phyloP scores from a whole-genome alignment of 2,797 vertebrate genomes.

The Danio tinwini region DNA sequence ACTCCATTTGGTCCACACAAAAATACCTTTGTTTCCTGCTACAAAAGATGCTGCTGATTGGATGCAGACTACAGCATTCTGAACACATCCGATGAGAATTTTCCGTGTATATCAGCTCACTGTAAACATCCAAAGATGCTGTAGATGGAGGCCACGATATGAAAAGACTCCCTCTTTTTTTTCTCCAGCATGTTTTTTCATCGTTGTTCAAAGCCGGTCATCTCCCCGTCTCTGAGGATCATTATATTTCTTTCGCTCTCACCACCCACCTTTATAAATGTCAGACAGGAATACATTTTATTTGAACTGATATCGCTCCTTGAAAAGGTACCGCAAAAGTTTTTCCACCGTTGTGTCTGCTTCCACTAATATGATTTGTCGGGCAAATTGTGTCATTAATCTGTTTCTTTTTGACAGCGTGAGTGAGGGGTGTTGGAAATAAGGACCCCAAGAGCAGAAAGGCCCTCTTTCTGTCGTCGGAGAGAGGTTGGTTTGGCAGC shows the following conservation, averaged over 20 bases:
- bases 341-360: conserved; percentile 81
- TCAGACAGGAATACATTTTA: conserved; percentile 90
- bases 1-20: background rate
- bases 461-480: conserved; percentile 56
- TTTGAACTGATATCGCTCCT: conserved; percentile 85
- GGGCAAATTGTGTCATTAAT: conserved; percentile 95
- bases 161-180: conserved; percentile 30
- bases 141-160: conserved; percentile 21
- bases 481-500: conserved; percentile 78
- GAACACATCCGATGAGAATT: background rate
- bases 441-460: conserved; percentile 73
- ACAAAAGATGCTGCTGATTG: conserved; percentile 36
- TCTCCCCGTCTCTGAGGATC: conserved; percentile 82
- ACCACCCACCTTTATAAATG: conserved; percentile 87
- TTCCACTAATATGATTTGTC: conserved; percentile 93
- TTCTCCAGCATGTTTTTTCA: conserved; percentile 72
- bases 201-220: conserved; percentile 79
- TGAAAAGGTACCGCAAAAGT: conserved; percentile 61
- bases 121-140: background rate
- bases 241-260: conserved; percentile 85
- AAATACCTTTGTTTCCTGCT: conserved; percentile 4
- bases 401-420: conserved; percentile 88
- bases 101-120: conserved; percentile 14
- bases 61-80: conserved; percentile 2
- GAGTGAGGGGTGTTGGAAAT: conserved; percentile 72